Base-by-base conservation (phyloP, 1,140 invertebrate species). In the Oppia nitens region DNA sequence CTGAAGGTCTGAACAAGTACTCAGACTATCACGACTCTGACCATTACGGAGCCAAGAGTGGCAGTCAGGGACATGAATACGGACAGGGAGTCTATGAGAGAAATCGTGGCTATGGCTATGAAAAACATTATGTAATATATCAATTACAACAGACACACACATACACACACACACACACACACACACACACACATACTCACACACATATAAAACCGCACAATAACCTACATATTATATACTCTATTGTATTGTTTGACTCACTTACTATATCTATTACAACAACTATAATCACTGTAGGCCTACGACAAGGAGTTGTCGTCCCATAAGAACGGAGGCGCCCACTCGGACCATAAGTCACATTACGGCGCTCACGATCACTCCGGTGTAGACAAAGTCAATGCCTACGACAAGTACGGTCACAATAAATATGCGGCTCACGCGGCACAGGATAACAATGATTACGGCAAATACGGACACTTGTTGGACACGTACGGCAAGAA, bases 401-500 rank as follows among this genome's bases (percentile, higher is more conserved):
- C 55, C 17, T 45, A 56, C 20, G 40, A 25, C n/a, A 48, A 48
- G 9, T 56, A 56, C 48, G 55, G 40, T 12, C 40, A 56, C 40
- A 56, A 56, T 26, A 47, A 56, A 24, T 56, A 56, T 56, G 55
- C 40, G 1, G 29, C 20, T 3, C 29, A 56, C 21, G 29, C 40
- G 17, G 47, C 26, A 12, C 25, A 56, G 11, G 55, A 45, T 1
- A 56, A 56, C 12, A 12, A 12, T 45, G 55, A 26, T 9, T 40
- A 56, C 25, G 55, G 55, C 20, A 40, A 21, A 47, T 56, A 56
- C 28, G 55, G 55, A 45, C 55, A 56, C 40, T 45, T 56, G 20
- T 26, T 56, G 21, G 40, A 45, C 17, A 1, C 55, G 2, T 56
- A 56, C 28, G 55, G 55, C n/a, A 21, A 40, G 2, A n/a, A 40